Evolutionary conservation across 1,140 invertebrate species (phyloP).

Genomic region (Drosophila ficusphila): DNA sequence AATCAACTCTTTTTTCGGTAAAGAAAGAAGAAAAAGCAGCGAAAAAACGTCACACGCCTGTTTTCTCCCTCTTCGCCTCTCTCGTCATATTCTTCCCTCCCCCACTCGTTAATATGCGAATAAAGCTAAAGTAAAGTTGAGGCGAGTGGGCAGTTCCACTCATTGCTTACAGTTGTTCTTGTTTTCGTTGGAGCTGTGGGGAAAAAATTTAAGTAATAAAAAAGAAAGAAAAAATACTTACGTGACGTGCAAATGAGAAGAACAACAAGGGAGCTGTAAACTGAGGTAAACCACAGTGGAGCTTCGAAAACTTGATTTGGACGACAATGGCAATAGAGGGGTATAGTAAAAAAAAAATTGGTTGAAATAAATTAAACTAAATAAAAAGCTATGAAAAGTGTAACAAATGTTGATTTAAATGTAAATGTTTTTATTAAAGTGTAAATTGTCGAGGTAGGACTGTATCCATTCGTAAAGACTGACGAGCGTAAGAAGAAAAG

Average conservation of each 20-base stretch:
- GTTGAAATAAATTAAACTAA: too few species aligned
- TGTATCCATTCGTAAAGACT: conserved; percentile 38
- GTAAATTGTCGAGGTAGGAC: neutral
- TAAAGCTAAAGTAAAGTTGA: conserved; percentile 45
- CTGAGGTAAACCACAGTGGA: conserved; percentile 30
- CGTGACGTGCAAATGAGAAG: conserved; percentile 74
- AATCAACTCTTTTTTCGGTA: conserved; percentile 75
- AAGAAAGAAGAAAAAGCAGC: conserved; percentile 54
- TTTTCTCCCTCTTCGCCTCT: conserved; percentile 25
- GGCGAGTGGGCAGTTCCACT: conserved; percentile 38
- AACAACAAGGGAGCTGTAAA: conserved; percentile 33
- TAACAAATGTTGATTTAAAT: too few species aligned
- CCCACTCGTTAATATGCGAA: conserved; percentile 52
- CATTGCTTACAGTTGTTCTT: conserved; percentile 42
- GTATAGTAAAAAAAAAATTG: too few species aligned
- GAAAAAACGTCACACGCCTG: conserved; percentile 74
- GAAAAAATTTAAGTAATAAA: conserved; percentile 77
- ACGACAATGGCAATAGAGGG: too few species aligned
- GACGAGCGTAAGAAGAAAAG: conserved; percentile 25
- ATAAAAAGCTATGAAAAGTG: neutral
- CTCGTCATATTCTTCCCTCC: conserved; percentile 14
- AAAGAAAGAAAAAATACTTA: conserved; percentile 47
- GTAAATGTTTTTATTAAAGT: neutral
- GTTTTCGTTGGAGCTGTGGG: conserved; percentile 47
- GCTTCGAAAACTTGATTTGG: neutral